Evolutionary conservation across 2,888 invertebrate genomes (phyloP).

Genomic region (Bembecia ichneumoniformis): DNA sequence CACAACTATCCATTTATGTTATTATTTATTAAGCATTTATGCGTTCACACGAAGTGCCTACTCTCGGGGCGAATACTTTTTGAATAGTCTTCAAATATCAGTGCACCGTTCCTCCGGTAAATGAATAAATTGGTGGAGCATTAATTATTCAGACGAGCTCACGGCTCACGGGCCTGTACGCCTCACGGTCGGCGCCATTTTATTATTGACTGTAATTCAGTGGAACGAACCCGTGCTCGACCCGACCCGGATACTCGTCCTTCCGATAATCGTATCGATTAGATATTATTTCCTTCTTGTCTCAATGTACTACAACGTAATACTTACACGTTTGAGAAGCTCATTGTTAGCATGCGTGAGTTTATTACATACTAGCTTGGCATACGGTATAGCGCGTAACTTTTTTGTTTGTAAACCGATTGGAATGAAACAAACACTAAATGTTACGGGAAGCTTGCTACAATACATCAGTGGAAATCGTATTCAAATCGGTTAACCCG

Average conservation of each 20-base stretch:
- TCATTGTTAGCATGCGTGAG: too few species aligned
- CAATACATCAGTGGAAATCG: too few species aligned
- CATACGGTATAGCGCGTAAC: too few species aligned
- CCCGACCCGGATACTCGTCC: constrained; percentile 36
- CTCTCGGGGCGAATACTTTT: background rate
- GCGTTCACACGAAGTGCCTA: background rate
- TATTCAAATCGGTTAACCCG: too few species aligned
- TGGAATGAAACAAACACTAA: too few species aligned
- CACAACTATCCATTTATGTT: background rate
- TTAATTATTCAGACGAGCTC: constrained; percentile 17
- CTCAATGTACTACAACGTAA: background rate
- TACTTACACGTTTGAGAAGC: background rate
- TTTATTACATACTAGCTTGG: too few species aligned
- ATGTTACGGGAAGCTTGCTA: too few species aligned
- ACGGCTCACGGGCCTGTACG: background rate
- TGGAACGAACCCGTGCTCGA: constrained; percentile 29
- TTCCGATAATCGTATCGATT: constrained; percentile 49
- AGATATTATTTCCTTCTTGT: constrained; percentile 18
- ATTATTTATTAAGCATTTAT: background rate
- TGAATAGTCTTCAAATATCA: constrained; percentile 1
- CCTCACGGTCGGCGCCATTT: constrained; percentile 19
- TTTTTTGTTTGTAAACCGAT: too few species aligned
- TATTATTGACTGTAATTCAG: constrained; percentile 40
- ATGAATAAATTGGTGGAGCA: constrained; percentile 17
- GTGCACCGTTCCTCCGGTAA: constrained; percentile 11